These are phyloP conservation scores for Nipponia nippon DNA, from an alignment of 2,113 vertebrate genomes.

Conservation along the genomic window DNA sequence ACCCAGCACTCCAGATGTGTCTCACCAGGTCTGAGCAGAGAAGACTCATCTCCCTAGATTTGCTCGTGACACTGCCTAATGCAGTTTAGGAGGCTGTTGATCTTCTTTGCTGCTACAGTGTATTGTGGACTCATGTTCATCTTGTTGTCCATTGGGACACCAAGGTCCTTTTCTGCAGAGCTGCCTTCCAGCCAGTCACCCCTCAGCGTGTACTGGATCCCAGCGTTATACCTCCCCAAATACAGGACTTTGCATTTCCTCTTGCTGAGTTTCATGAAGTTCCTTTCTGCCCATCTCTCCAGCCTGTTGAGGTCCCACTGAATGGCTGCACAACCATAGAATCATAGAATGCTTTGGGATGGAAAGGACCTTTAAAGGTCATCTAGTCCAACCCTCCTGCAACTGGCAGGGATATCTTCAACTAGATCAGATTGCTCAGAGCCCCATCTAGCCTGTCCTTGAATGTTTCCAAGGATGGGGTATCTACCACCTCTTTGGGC, in stretches of 20 bases:
- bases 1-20: background rate
- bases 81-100: background rate
- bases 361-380: too few species aligned
- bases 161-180: background rate
- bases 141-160: background rate
- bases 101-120: background rate
- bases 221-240: background rate
- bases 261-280: background rate
- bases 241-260: background rate
- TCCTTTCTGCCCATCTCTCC: background rate
- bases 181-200: background rate
- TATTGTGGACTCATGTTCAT: background rate
- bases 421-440: too few species aligned
- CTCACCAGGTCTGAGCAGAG: background rate
- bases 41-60: background rate
- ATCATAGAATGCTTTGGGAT: too few species aligned
- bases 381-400: too few species aligned
- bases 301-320: background rate
- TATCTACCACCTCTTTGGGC: too few species aligned
- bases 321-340: background rate
- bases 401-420: too few species aligned
- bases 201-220: background rate
- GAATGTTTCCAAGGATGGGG: too few species aligned
- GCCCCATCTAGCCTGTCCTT: too few species aligned
- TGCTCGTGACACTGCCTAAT: background rate